Base-by-base conservation (phyloP, 2,797 vertebrate species). In the Jordanella pulchra region DNA sequence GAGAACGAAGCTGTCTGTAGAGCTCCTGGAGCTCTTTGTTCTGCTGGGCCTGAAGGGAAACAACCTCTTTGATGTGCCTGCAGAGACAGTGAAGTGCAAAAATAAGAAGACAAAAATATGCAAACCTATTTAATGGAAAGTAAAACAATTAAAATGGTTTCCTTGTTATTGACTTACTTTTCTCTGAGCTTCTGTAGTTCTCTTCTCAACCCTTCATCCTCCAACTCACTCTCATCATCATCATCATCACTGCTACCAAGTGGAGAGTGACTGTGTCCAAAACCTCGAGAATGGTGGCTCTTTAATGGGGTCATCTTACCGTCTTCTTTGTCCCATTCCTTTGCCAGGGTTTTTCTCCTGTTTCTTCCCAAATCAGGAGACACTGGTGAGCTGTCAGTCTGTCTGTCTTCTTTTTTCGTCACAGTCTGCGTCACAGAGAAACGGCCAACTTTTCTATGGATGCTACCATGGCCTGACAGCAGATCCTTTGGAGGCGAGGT, bases 61-160 rank as follows among this genome's bases (percentile, higher is more conserved):
- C 95, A 83, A 98, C 97, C 79, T 98, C 97, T 85, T 95, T 96
- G 85, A 97, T 97, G 89, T 98, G 97, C 91, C 97, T 98, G 65
- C 21, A 78, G 53, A 78, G 39, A 25, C 78, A 48, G 14, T 72
- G 17, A 75, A 45, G 13, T 35, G 1, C 58, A 65, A 51, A 71
- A 55, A 72, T 60, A 42, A 14, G 17, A 11, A 51, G 28, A 32
- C 61, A 71, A 27, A 0, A 13, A 72, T 0, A 66, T 25, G 78
- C 47, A 75, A 42, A 69, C 25, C 0, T 3, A 44, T 50, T 75
- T 61, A 35, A 66, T 0, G 0, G 13, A 47, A 11, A 65, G 0
- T 44, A 68, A 14, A 51, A 72, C 13, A 72, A 44, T 5, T 7
- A 1, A 27, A 35, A 54, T 32, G n/a, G 42, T 0, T 55, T 42